These are phyloP conservation scores for Zaprionus africanus DNA, from an alignment of 1,140 invertebrate genomes.

Conservation along the genomic window DNA sequence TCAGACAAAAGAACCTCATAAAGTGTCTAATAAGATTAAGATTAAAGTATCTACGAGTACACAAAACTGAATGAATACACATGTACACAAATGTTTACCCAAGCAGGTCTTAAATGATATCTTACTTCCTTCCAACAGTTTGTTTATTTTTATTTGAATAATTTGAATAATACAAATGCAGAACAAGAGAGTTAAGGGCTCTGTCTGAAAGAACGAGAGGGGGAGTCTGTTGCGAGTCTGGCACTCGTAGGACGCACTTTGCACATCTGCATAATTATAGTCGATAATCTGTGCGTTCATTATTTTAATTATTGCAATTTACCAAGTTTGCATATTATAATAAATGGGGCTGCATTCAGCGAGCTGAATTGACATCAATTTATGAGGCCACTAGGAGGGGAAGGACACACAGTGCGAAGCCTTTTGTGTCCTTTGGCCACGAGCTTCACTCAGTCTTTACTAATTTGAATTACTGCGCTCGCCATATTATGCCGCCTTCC, in stretches of 20 bases:
- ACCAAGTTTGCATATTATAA: slow-evolving; percentile 79
- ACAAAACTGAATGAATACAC: neutral
- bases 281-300: slow-evolving; percentile 78
- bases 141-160: slow-evolving; percentile 9
- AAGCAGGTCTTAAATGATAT: slow-evolving; percentile 1
- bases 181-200: neutral
- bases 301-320: slow-evolving; percentile 83
- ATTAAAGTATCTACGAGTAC: neutral
- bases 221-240: slow-evolving; percentile 1
- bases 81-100: slow-evolving; percentile 1
- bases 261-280: slow-evolving; percentile 68
- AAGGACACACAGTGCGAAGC: neutral
- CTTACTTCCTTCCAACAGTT: neutral
- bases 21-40: neutral
- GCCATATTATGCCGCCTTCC: slow-evolving; percentile 33
- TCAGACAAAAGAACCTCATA: neutral
- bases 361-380: slow-evolving; percentile 64
- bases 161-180: slow-evolving; percentile 3
- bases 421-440: slow-evolving; percentile 6
- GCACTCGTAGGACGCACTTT: slow-evolving; percentile 42
- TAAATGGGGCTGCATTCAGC: slow-evolving; percentile 66
- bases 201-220: neutral
- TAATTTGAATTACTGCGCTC: slow-evolving; percentile 78
- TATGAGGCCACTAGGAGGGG: slow-evolving; percentile 17
- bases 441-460: slow-evolving; percentile 31